Conservation (phyloP, 2,888 invertebrate genomes). For the Galerucella pusilla region DNA sequence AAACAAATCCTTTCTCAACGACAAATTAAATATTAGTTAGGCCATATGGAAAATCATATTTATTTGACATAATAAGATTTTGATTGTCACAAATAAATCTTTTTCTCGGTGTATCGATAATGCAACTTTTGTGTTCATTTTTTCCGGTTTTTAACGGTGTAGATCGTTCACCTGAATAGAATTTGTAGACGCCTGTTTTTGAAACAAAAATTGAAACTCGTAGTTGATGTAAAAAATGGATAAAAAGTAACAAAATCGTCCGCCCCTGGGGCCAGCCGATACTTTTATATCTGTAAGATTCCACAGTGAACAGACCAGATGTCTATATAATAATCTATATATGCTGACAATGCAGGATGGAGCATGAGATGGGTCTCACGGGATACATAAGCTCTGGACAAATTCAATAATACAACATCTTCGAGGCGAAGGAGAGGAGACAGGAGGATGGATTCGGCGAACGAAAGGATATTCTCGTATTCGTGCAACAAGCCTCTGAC, state of each 20-base stretch:
- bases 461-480: conserved; percentile 36
- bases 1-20: too few species aligned
- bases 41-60: too few species aligned
- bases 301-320: conserved; percentile 64
- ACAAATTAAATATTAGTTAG: too few species aligned
- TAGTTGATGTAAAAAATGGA: background rate
- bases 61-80: too few species aligned
- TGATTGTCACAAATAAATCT: too few species aligned
- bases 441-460: conserved; percentile 47
- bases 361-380: conserved; percentile 63
- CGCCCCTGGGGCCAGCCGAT: conserved; percentile 52
- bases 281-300: conserved; percentile 64
- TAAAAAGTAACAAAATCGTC: background rate
- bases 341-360: conserved; percentile 67
- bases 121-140: too few species aligned
- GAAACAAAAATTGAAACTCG: too few species aligned
- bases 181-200: too few species aligned
- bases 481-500: conserved; percentile 47
- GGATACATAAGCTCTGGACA: conserved; percentile 65
- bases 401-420: conserved; percentile 65
- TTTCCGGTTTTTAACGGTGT: too few species aligned
- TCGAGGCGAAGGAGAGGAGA: conserved; percentile 41
- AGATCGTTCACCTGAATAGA: too few species aligned
- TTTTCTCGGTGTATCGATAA: too few species aligned
- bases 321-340: conserved; percentile 68